phyloP scores from a whole-genome alignment of 2,113 vertebrate genomes.

The Sinocyclocheilus grahami region DNA sequence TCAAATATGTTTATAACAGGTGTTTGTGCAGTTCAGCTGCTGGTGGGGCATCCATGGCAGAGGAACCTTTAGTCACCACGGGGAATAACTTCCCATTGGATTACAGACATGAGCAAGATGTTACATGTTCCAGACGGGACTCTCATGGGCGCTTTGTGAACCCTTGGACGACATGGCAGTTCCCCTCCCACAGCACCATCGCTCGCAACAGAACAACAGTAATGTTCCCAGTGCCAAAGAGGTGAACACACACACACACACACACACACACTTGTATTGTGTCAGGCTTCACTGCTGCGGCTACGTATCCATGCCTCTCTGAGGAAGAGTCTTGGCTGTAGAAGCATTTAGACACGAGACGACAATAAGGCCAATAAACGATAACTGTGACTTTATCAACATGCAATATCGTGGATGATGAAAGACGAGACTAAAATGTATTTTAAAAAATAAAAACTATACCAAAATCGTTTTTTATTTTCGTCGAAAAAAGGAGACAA shows the following conservation, averaged over 20 bases:
- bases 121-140: slow-evolving; percentile 81
- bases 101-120: slow-evolving; percentile 83
- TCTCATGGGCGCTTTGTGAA: slow-evolving; percentile 83
- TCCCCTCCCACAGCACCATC: slow-evolving; percentile 64
- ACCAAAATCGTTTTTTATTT: too few relatives aligned
- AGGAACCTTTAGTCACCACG: neutral
- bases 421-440: too few relatives aligned
- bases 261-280: neutral
- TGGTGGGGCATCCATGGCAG: neutral
- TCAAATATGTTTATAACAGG: slow-evolving; percentile 2
- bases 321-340: too few relatives aligned
- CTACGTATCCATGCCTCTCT: neutral
- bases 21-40: slow-evolving; percentile 12
- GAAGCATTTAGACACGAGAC: neutral
- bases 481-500: too few relatives aligned
- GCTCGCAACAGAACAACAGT: slow-evolving; percentile 78
- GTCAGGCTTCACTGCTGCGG: neutral
- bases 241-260: slow-evolving; percentile 63
- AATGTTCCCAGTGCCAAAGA: slow-evolving; percentile 79
- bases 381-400: too few relatives aligned
- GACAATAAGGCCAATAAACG: too few relatives aligned
- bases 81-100: slow-evolving; percentile 82
- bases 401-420: too few relatives aligned
- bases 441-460: too few relatives aligned
- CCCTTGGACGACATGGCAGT: slow-evolving; percentile 84